phyloP scores from a whole-genome alignment of 2,113 vertebrate genomes.

The Elachura formosa region DNA sequence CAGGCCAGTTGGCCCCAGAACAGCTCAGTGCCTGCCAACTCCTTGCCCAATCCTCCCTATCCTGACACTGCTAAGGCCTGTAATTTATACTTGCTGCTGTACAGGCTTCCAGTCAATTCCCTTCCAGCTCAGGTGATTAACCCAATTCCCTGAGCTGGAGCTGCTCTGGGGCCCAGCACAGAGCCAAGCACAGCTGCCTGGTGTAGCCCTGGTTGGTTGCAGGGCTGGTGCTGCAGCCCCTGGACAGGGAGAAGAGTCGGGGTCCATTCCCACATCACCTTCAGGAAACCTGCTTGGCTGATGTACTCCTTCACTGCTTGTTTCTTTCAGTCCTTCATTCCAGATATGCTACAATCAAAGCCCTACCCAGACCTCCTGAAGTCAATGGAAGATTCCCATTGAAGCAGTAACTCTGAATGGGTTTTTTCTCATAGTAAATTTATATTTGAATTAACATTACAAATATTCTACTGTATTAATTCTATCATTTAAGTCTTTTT shows the following conservation, averaged over 20 bases:
- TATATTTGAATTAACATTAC: neutral
- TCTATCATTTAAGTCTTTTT: neutral
- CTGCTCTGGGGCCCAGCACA: neutral
- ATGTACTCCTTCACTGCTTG: neutral
- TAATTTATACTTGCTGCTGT: neutral
- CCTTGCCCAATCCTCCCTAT: neutral
- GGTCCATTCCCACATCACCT: neutral
- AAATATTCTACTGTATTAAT: neutral
- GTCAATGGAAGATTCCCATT: neutral
- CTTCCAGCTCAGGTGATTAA: neutral
- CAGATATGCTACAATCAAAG: neutral
- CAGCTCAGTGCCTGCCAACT: neutral
- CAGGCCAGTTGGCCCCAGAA: neutral
- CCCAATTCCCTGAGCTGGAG: neutral
- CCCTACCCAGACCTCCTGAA: neutral
- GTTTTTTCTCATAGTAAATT: neutral
- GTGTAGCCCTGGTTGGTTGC: fast-evolving
- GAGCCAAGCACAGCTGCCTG: neutral
- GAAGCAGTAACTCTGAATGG: neutral
- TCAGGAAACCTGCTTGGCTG: neutral
- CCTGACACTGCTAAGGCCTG: neutral
- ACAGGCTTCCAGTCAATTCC: neutral
- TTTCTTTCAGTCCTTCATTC: neutral
- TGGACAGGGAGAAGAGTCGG: neutral
- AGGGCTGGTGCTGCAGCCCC: neutral